phyloP scores from a whole-genome alignment of 2,113 vertebrate genomes.

The Melanerpes aurifrons region DNA sequence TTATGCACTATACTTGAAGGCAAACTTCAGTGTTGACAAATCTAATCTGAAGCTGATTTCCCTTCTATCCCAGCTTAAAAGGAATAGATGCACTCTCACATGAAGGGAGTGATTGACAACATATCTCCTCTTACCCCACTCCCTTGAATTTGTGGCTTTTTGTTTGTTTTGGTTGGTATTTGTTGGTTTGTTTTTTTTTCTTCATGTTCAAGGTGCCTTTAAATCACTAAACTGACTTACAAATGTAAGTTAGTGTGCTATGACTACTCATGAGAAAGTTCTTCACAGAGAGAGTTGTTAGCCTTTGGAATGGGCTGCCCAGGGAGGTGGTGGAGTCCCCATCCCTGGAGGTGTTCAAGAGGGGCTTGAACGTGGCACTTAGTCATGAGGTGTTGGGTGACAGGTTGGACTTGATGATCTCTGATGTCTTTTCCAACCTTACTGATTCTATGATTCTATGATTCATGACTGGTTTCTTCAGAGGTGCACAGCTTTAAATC shows the following conservation, averaged over 20 bases:
- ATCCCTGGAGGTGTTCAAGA: too few relatives aligned
- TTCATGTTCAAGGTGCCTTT: background rate
- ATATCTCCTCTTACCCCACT: background rate
- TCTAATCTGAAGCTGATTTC: background rate
- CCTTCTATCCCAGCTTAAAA: background rate
- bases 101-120: background rate
- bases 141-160: background rate
- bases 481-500: background rate
- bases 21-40: background rate
- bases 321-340: too few relatives aligned
- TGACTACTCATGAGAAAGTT: background rate
- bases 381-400: too few relatives aligned
- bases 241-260: background rate
- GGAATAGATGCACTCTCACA: background rate
- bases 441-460: too few relatives aligned
- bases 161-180: background rate
- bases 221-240: background rate
- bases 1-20: background rate
- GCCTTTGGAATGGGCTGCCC: too few relatives aligned
- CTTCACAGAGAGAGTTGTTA: too few relatives aligned
- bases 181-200: background rate
- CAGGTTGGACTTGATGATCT: too few relatives aligned
- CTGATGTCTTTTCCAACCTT: too few relatives aligned
- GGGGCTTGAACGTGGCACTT: too few relatives aligned
- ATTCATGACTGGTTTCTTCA: background rate